phyloP scores from a whole-genome alignment of 2,888 invertebrate genomes.

The Eretmocerus hayati region DNA sequence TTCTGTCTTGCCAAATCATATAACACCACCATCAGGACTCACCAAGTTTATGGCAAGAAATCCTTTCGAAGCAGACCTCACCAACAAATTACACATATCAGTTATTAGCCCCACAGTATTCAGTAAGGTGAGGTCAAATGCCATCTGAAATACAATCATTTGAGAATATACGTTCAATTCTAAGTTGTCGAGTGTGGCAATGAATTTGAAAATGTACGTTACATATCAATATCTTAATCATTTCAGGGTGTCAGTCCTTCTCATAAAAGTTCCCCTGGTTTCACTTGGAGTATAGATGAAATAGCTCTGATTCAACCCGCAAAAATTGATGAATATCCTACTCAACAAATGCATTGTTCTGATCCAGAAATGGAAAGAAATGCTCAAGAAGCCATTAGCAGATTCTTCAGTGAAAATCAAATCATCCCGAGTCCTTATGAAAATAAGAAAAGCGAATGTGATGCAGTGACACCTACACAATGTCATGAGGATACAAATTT shows the following conservation, averaged over 20 bases:
- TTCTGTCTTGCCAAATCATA: slow-evolving; percentile 43
- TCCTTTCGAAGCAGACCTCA: slow-evolving; percentile 62
- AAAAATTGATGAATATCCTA: slow-evolving; percentile 59
- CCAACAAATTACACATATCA: slow-evolving; percentile 59
- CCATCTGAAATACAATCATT: no score
- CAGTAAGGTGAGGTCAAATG: slow-evolving; percentile 29
- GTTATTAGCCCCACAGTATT: slow-evolving; percentile 57
- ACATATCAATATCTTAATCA: neutral
- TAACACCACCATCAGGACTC: slow-evolving; percentile 55
- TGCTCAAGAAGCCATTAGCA: slow-evolving; percentile 63
- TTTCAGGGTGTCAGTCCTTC: slow-evolving; percentile 42
- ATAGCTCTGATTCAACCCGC: slow-evolving; percentile 61
- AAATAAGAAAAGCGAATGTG: slow-evolving; percentile 24
- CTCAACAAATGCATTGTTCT: slow-evolving; percentile 56
- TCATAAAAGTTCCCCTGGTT: slow-evolving; percentile 47
- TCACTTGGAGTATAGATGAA: slow-evolving; percentile 67
- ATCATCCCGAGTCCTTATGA: slow-evolving; percentile 57
- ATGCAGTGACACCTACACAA: slow-evolving; percentile 28
- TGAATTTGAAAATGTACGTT: neutral
- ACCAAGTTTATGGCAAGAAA: slow-evolving; percentile 54
- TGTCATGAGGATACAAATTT: slow-evolving; percentile 17
- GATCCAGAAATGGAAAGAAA: slow-evolving; percentile 59
- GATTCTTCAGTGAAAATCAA: slow-evolving; percentile 53
- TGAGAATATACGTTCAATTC: no score
- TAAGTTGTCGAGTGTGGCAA: no score